A percentile compares a stretch with the other conserved stretches of the same genome.
phyloP scores from a whole-genome alignment of 2,797 vertebrate genomes.

The Siniperca obscura region DNA sequence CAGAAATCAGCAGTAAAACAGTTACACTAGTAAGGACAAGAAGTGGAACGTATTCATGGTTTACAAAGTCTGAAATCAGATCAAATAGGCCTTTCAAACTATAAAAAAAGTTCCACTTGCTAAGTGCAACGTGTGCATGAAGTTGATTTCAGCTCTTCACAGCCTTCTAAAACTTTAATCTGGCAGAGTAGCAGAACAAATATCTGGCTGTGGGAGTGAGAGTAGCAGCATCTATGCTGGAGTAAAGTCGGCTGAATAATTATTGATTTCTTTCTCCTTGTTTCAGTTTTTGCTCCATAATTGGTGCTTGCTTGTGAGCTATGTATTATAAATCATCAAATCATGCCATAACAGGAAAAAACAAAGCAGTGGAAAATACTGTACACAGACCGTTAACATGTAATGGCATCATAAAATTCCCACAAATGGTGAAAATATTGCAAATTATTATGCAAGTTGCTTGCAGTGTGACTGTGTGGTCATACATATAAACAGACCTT shows the following conservation, averaged over 20 bases:
- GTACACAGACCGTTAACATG: background rate
- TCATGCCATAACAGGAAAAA: background rate
- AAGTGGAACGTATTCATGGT: background rate
- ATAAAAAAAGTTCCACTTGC: background rate
- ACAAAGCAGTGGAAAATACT: background rate
- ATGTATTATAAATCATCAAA: background rate
- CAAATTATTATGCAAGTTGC: background rate
- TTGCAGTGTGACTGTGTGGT: background rate
- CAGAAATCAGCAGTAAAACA: background rate
- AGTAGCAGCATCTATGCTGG: background rate
- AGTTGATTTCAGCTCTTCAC: slow-evolving; percentile 1
- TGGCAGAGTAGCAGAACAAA: background rate
- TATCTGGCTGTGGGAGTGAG: slow-evolving; percentile 1
- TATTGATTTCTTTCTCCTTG: background rate
- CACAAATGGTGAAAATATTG: background rate
- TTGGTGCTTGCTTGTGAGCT: background rate
- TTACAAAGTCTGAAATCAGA: background rate
- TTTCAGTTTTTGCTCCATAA: background rate
- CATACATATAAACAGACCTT: background rate
- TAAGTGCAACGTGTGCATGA: background rate
- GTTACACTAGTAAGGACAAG: background rate
- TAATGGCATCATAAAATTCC: background rate
- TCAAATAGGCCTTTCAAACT: background rate
- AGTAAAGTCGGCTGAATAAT: background rate
- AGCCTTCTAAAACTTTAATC: background rate